Evolutionary conservation across 2,797 vertebrate genomes (phyloP).

Genomic region (Macropodus opercularis): DNA sequence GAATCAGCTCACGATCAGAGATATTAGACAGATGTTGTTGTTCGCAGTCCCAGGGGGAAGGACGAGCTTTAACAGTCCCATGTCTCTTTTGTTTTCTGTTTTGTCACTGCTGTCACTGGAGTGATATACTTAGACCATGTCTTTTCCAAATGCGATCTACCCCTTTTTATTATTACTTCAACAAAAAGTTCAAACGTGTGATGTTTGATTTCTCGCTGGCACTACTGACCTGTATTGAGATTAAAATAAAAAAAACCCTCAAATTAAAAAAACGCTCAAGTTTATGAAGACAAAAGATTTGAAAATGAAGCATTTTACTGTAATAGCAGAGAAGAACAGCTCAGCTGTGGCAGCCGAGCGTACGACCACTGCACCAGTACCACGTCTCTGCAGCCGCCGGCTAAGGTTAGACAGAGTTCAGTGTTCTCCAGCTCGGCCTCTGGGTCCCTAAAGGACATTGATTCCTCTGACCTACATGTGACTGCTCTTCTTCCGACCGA

Average conservation of each 20-base stretch:
- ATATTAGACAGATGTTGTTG: constrained; percentile 12
- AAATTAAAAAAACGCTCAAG: constrained; percentile 9
- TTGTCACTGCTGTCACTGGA: constrained; percentile 10
- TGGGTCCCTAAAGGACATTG: constrained; percentile 62
- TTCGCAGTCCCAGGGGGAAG: constrained; percentile 7
- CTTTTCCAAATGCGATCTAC: not conserved
- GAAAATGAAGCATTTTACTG: not conserved
- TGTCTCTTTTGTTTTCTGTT: constrained; percentile 18
- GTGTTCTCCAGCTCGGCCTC: constrained; percentile 46
- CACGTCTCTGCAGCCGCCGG: constrained; percentile 49
- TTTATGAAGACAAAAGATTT: not conserved
- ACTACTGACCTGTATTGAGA: constrained; percentile 14
- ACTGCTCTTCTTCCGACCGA: constrained; percentile 54
- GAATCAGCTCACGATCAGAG: constrained; percentile 24
- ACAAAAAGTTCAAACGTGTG: constrained; percentile 7
- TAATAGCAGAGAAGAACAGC: not conserved
- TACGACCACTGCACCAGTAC: constrained; percentile 19
- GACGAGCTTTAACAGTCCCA: not conserved
- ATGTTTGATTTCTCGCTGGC: not conserved
- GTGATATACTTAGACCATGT: not conserved
- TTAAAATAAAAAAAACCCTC: constrained; percentile 9
- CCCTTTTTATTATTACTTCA: constrained; percentile 4
- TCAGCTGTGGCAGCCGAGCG: not conserved
- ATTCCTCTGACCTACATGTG: constrained; percentile 69
- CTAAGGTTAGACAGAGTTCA: constrained; percentile 62